Evolutionary conservation across 2,797 vertebrate genomes (phyloP).

Genomic region (Parotocinclus haroldoi): DNA sequence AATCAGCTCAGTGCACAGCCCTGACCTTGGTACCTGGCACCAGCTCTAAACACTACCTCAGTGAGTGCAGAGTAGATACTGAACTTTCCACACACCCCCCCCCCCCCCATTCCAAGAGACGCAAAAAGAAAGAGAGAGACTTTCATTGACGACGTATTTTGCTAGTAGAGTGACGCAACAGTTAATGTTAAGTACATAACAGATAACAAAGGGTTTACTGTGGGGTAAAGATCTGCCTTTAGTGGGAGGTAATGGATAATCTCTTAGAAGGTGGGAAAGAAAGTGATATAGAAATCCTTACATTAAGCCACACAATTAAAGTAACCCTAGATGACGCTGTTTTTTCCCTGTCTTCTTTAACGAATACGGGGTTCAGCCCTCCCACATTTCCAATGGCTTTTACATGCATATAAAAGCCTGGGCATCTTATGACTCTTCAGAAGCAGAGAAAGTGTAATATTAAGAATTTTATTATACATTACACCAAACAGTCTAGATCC

Average conservation of each 20-base stretch:
- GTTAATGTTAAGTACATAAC: constrained; percentile 38
- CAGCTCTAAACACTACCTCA: constrained; percentile 35
- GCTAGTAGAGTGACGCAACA: constrained; percentile 15
- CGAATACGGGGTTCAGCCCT: constrained; percentile 49
- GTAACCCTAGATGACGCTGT: constrained; percentile 55
- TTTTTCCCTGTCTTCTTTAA: constrained; percentile 37
- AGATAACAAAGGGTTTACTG: constrained; percentile 52
- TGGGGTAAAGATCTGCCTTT: constrained; percentile 39
- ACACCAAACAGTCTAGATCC: constrained; percentile 32
- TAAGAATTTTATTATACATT: constrained; percentile 49
- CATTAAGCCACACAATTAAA: constrained; percentile 56
- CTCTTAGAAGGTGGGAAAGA: constrained; percentile 34
- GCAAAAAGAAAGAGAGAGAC: constrained; percentile 4
- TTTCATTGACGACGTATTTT: constrained; percentile 4
- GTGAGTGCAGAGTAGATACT: constrained; percentile 41
- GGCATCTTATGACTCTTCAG: constrained; percentile 34
- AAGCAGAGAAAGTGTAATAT: constrained; percentile 54
- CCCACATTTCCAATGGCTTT: constrained; percentile 59
- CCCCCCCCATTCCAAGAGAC: constrained; percentile 4
- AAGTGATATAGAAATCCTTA: constrained; percentile 55
- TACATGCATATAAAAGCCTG: constrained; percentile 65
- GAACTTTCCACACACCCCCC: constrained; percentile 44
- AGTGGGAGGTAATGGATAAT: constrained; percentile 28
- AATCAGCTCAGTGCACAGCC: constrained; percentile 35
- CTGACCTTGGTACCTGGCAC: constrained; percentile 49